These are phyloP conservation scores for Drosophila leontia DNA, from an alignment of 1,140 invertebrate species.

Conservation along the genomic window DNA sequence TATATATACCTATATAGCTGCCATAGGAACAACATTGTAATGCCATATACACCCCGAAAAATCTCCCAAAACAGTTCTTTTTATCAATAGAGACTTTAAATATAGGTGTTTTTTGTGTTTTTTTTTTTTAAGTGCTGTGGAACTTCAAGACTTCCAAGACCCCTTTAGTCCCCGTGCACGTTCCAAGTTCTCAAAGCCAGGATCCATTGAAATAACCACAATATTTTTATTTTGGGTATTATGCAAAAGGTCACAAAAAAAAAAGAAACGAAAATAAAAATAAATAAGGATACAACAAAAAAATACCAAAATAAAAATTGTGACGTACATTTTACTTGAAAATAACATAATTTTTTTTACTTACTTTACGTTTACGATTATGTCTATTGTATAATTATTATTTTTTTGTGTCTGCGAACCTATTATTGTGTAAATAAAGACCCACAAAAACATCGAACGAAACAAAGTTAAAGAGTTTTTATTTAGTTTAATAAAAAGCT, in stretches of 20 bases:
- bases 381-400: constrained; percentile 47
- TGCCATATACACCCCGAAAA: constrained; percentile 20
- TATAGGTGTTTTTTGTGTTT: constrained; percentile 9
- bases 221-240: constrained; percentile 21
- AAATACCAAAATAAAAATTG: constrained; percentile 31
- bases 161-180: constrained; percentile 11
- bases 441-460: constrained; percentile 21
- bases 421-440: constrained; percentile 58
- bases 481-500: not conserved
- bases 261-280: constrained; percentile 4
- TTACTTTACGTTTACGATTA: constrained; percentile 45
- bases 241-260: constrained; percentile 37
- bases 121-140: constrained; percentile 11
- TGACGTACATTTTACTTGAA: constrained; percentile 29
- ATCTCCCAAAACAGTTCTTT: constrained; percentile 23
- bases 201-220: constrained; percentile 43
- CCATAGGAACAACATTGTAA: constrained; percentile 36
- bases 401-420: constrained; percentile 52
- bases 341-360: constrained; percentile 46
- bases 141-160: not conserved
- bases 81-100: constrained; percentile 8
- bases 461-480: not conserved
- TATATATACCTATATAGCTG: constrained; percentile 7
- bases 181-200: constrained; percentile 38
- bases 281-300: not conserved